These are phyloP conservation scores for Corythornis leucogaster DNA, from an alignment of 2,797 vertebrate genomes.

Conservation along the genomic window DNA sequence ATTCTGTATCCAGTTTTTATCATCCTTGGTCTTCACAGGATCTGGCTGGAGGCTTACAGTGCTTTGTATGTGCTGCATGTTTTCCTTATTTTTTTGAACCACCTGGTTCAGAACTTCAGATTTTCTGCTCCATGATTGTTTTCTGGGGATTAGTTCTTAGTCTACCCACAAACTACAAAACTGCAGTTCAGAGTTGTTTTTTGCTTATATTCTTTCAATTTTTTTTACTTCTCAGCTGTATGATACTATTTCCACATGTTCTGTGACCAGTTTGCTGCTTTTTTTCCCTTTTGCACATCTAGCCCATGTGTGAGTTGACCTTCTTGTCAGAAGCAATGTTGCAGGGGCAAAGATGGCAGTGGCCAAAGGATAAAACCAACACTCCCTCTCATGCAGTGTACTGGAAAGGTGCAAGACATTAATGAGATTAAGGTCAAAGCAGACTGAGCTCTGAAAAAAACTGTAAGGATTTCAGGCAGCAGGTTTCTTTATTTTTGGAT, in stretches of 20 bases:
- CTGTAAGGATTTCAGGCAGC: accelerated
- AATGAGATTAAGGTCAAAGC: not conserved
- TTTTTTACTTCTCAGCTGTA: not conserved
- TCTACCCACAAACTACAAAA: not conserved
- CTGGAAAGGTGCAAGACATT: not conserved
- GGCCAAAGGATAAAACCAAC: not conserved
- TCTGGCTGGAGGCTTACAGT: not conserved
- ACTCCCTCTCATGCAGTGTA: not conserved
- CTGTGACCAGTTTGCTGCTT: not conserved
- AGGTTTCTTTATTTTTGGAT: not conserved
- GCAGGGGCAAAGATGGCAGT: not conserved
- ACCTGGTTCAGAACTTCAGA: not conserved
- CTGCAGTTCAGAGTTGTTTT: not conserved
- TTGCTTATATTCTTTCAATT: not conserved
- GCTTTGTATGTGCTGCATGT: not conserved
- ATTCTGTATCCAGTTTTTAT: not conserved
- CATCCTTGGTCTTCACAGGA: not conserved
- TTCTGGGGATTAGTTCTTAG: not conserved
- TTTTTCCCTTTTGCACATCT: not conserved
- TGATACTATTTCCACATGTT: accelerated
- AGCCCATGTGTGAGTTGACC: not conserved
- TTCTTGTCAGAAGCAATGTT: not conserved
- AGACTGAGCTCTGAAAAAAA: not conserved
- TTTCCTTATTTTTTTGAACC: not conserved
- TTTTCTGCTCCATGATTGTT: not conserved